Base-by-base conservation (phyloP, 2,888 invertebrate species). In the Agrilus mali region DNA sequence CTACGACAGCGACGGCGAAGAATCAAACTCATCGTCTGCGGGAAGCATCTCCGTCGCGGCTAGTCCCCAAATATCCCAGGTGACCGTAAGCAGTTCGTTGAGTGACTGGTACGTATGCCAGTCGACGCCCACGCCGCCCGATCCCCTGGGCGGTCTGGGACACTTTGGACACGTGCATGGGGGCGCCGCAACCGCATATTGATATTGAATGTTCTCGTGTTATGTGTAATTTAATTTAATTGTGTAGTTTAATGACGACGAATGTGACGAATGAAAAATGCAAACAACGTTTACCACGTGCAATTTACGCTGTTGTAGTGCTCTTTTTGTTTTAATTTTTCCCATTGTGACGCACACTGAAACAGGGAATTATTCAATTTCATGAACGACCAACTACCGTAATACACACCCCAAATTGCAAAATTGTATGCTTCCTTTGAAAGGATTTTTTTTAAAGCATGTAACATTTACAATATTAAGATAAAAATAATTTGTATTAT, bases 1-100 rank as follows among this genome's bases (percentile, higher is more conserved):
- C 53, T 88, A 87, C 68, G 88, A 88, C 65, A 88, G 87, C 66
- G 92, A 90, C 65, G 87, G 86, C 36, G 90, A 90, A 64, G 88
- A 88, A 63, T 86, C 86, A 49, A 82, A 79, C 64, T 84, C 85
- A 44, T 84, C 83, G 2, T 74, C 74, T 48, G 83, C 82, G 42
- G 82, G 80, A 48, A 82, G 81, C 60, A 77, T 82, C 55, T 81
- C 81, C 52, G 82, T 82, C 39, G 77, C 73, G 42, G 74, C 71
- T 49, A 77, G 72, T 60, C 76, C 73, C 13, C 71, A 68, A 46
- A 63, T 58, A 48, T 55, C 55, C 32, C 58, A 59, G 50, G 57
- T 64, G 53, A 66, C 67, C 43, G 62, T 67, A 41, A 59, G 77
- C 55, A 72, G 82, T n/a, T 81, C 85, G 61, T 63, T 82, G 50